Percentiles rank a stretch among this genome's conserved stretches.
Evolutionary conservation across 2,888 invertebrate species (phyloP).

Genomic region (Torymus auratus): DNA sequence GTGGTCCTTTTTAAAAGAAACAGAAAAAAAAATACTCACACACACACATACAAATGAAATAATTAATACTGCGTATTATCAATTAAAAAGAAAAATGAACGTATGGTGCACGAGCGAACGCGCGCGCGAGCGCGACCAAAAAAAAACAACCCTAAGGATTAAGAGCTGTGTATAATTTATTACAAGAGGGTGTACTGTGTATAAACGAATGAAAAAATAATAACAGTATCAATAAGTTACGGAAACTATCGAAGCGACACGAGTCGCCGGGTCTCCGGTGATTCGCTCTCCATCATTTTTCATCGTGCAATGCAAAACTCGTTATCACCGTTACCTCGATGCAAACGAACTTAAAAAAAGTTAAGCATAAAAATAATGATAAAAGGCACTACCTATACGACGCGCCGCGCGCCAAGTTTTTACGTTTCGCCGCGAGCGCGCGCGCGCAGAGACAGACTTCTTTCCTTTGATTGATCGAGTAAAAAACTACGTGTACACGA

Average conservation of each 20-base stretch:
- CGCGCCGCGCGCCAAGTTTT: slow-evolving; percentile 14
- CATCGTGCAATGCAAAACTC: slow-evolving; percentile 36
- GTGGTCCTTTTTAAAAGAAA: slow-evolving; percentile 47
- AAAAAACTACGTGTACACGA: slow-evolving; percentile 20
- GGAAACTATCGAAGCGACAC: slow-evolving; percentile 43
- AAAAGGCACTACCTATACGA: slow-evolving; percentile 44
- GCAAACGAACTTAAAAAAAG: slow-evolving; percentile 32
- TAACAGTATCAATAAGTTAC: too few species aligned
- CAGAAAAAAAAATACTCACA: slow-evolving; percentile 30
- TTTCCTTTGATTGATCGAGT: slow-evolving; percentile 4
- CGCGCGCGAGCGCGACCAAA: neutral
- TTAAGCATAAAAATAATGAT: slow-evolving; percentile 7
- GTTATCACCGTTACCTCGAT: slow-evolving; percentile 45
- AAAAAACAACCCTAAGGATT: slow-evolving; percentile 12
- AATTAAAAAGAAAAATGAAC: slow-evolving; percentile 17
- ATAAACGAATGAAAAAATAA: slow-evolving; percentile 28
- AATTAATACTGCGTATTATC: slow-evolving; percentile 50
- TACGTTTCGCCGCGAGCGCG: neutral
- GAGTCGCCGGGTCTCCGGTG: slow-evolving; percentile 20
- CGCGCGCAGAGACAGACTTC: slow-evolving; percentile 6
- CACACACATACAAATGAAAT: slow-evolving; percentile 25
- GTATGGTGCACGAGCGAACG: slow-evolving; percentile 39
- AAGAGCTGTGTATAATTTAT: slow-evolving; percentile 51
- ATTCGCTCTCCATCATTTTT: slow-evolving; percentile 28
- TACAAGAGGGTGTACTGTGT: slow-evolving; percentile 48